Percentiles rank a stretch among this genome's conserved stretches.
Conservation (phyloP, 2,888 invertebrate species). For the Hydraecia micacea region DNA sequence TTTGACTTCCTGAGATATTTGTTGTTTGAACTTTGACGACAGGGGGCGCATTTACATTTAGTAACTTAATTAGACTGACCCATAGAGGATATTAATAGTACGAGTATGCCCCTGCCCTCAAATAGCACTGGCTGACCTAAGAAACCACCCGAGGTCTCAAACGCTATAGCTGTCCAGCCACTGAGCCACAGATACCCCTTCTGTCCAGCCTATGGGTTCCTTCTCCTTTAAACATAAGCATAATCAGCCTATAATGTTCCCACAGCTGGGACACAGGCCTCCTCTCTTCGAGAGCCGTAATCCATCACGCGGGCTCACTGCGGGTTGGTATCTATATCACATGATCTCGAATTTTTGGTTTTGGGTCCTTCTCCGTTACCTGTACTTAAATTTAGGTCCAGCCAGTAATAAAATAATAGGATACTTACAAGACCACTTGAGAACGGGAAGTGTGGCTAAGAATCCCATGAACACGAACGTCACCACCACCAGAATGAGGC, state of each 20-base stretch:
- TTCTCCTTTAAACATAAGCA: too few species aligned
- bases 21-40: neutral
- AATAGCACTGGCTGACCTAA: neutral
- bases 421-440: slow-evolving; percentile 84
- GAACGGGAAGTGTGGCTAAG: slow-evolving; percentile 75
- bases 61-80: neutral
- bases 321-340: too few species aligned
- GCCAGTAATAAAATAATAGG: neutral
- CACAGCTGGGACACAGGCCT: too few species aligned
- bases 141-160: neutral
- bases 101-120: too few species aligned
- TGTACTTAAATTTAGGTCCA: neutral
- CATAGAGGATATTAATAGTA: neutral
- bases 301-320: too few species aligned
- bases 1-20: neutral
- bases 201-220: neutral
- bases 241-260: too few species aligned
- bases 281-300: too few species aligned
- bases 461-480: slow-evolving; percentile 82
- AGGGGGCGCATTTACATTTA: neutral
- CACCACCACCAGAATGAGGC: slow-evolving; percentile 77
- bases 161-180: neutral
- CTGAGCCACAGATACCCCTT: neutral
- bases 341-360: too few species aligned
- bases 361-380: too few species aligned